Evolutionary conservation across 2,888 invertebrate genomes (phyloP).

Genomic region (Stomorhina lunata): DNA sequence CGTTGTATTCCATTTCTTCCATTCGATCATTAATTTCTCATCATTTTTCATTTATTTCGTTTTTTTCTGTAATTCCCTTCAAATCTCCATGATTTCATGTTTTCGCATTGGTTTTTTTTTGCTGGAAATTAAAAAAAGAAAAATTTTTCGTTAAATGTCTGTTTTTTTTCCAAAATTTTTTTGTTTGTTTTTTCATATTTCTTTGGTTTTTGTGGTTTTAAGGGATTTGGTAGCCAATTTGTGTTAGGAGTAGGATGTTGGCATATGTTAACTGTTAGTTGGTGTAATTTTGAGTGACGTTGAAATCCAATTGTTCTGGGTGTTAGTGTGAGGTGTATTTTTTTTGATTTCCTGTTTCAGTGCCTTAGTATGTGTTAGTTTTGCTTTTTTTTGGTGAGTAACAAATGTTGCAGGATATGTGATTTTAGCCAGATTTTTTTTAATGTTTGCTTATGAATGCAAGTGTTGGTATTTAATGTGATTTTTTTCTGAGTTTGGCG

Average conservation of each 20-base stretch:
- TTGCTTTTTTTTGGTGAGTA: too few species aligned
- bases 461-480: too few species aligned
- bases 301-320: slow-evolving; percentile 13
- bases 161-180: not conserved
- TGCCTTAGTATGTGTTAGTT: too few species aligned
- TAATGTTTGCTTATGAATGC: too few species aligned
- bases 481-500: too few species aligned
- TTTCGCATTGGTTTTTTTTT: not conserved
- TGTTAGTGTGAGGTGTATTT: not conserved
- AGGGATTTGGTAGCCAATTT: slow-evolving; percentile 26
- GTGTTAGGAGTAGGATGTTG: not conserved
- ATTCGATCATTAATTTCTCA: too few species aligned
- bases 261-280: not conserved
- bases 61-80: not conserved
- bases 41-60: not conserved
- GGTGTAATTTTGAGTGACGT: not conserved
- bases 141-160: slow-evolving; percentile 4
- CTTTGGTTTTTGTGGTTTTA: slow-evolving; percentile 2
- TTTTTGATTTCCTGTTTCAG: slow-evolving; percentile 32
- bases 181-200: not conserved
- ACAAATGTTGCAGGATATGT: too few species aligned
- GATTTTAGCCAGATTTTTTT: too few species aligned
- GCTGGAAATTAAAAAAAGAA: slow-evolving; percentile 45
- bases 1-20: too few species aligned
- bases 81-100: not conserved